Evolutionary conservation across 2,797 vertebrate genomes (phyloP), one percentile per base, ranked within the genome.

Genomic region (Epinephelus malabaricus): DNA sequence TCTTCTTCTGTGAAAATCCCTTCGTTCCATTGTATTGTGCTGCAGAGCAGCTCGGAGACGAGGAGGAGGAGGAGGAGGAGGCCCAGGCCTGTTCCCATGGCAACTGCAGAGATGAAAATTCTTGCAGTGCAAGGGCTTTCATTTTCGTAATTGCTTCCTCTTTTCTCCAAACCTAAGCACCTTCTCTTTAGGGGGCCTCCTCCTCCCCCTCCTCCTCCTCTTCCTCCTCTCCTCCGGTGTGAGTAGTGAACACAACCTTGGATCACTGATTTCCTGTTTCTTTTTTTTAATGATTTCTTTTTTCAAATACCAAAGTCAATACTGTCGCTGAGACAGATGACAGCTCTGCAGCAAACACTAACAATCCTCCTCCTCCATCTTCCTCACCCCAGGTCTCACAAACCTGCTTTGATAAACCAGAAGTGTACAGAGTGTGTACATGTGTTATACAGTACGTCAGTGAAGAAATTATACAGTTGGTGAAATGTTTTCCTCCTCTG

Each of bases 71-170:
- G 21, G 38, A 64, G 53, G 85, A 84, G 93, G 88, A 83, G 87
- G 88, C 86, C 78, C 87, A 75, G 87, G 92, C 89, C 87, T 83
- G 95, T 96, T 97, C 86, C 97, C 96, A 97, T 97, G 96, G 96
- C 93, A 97, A 98, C 96, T 88, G 94, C 88, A 88, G 89, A 93
- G 94, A 96, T 90, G 92, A 96, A 96, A 96, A 97, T 97, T 96
- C 94, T 96, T 95, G 95, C 95, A 95, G 92, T 95, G 95, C 93
- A 93, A 96, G 94, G 94, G 94, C 95, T 92, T 95, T 96, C 89
- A 94, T 95, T 95, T 95, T 92, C 88, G 90, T 96, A 96, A 97
- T 96, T 96, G 95, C 93, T 92, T 93, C 93, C 88, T 92, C 59
- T 92, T 95, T 94, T 94, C 93, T 90, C 86, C 82, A 82, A 92